A percentile compares a stretch with the other conserved stretches of the same genome.
phyloP scores from a whole-genome alignment of 2,888 invertebrate genomes.

The Trypoxylon attenuatum region DNA sequence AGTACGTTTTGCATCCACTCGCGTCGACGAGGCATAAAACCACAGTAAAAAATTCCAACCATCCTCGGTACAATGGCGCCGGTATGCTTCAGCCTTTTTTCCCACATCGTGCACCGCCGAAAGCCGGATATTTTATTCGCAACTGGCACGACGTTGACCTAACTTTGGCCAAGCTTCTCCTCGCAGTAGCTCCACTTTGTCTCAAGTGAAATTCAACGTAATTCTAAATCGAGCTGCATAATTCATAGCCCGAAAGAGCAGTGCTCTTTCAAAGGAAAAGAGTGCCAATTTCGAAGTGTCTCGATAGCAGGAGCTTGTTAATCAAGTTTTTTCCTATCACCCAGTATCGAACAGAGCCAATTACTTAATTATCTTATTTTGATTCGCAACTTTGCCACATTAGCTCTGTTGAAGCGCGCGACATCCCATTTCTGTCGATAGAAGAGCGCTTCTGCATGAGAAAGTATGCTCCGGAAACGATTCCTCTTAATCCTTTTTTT shows the following conservation, averaged over 20 bases:
- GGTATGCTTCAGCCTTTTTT: conserved; percentile 15
- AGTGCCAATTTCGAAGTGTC: not conserved
- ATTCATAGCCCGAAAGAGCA: conserved; percentile 10
- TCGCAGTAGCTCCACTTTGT: conserved; percentile 20
- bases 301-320: not conserved
- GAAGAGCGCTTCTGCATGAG: no score
- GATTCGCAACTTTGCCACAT: no score
- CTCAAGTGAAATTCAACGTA: conserved; percentile 23
- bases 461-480: no score
- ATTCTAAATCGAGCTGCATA: conserved; percentile 25
- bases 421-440: no score
- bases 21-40: conserved; percentile 34
- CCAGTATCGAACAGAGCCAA: no score
- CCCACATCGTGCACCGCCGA: not conserved
- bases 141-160: conserved; percentile 20
- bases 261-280: not conserved
- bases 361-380: no score
- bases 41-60: conserved; percentile 32
- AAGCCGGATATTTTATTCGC: conserved; percentile 22
- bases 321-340: not conserved
- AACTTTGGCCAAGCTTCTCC: conserved; percentile 20
- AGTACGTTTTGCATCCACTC: conserved; percentile 34
- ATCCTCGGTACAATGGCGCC: conserved; percentile 31
- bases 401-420: no score
- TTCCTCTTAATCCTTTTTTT: no score